Percentiles rank a stretch among this genome's conserved stretches.
Evolutionary conservation across 2,113 vertebrate species (phyloP).

Genomic region (Gymnobelideus leadbeateri): DNA sequence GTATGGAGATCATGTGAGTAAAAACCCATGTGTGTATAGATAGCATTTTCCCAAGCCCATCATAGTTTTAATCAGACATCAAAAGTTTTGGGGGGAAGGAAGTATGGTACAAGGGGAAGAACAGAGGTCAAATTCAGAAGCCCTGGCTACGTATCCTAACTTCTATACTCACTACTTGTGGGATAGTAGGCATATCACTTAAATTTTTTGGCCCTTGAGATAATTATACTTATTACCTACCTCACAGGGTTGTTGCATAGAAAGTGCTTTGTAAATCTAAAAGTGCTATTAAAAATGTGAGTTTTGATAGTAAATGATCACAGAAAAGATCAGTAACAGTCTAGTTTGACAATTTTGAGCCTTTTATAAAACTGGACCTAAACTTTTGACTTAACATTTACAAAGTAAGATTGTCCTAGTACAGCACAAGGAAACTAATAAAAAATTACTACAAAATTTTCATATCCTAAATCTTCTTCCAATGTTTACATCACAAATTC

Average conservation of each 20-base stretch:
- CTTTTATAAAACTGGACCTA: background rate
- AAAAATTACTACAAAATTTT: background rate
- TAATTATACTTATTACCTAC: background rate
- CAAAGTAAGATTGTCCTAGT: background rate
- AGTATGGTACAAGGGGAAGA: background rate
- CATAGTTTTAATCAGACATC: conserved; percentile 19
- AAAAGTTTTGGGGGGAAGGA: background rate
- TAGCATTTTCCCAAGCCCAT: background rate
- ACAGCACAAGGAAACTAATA: background rate
- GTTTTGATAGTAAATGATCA: background rate
- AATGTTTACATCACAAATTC: background rate
- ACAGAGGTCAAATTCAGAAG: background rate
- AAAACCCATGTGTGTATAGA: conserved; percentile 12
- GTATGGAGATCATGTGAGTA: conserved; percentile 77
- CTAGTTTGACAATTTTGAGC: background rate
- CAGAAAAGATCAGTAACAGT: background rate
- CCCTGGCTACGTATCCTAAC: background rate
- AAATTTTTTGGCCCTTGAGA: background rate
- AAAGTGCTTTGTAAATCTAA: background rate
- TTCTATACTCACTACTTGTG: background rate
- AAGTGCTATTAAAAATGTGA: background rate
- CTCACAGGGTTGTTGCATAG: background rate
- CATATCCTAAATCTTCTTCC: background rate
- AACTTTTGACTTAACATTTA: background rate
- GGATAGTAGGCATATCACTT: background rate